Evolutionary conservation across 1,140 invertebrate species (phyloP).

Genomic region (Lasioglossum albipes): DNA sequence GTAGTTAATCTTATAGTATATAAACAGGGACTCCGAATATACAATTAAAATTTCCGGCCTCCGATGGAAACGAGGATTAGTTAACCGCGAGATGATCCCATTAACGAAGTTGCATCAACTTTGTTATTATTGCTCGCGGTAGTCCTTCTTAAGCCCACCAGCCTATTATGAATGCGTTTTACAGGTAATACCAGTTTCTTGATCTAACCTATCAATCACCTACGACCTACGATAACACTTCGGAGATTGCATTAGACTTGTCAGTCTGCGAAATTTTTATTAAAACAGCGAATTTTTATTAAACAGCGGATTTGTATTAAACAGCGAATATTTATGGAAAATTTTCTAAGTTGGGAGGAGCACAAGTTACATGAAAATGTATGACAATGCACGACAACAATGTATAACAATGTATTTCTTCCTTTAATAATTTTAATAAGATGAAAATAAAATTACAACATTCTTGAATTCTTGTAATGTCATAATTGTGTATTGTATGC

Average conservation of each 20-base stretch:
- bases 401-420: too few relatives aligned
- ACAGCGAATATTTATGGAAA: too few relatives aligned
- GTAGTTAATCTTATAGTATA: constrained; percentile 24
- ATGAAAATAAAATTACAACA: too few relatives aligned
- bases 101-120: constrained; percentile 24
- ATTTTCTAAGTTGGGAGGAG: too few relatives aligned
- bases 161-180: background rate
- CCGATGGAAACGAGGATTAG: constrained; percentile 8
- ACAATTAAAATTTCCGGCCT: constrained; percentile 29
- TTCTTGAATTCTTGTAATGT: too few relatives aligned
- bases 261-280: background rate
- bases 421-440: too few relatives aligned
- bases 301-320: background rate
- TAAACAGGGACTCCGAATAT: constrained; percentile 11
- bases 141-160: background rate
- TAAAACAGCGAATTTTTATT: too few relatives aligned
- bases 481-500: too few relatives aligned
- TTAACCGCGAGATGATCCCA: constrained; percentile 14
- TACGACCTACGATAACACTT: too few relatives aligned
- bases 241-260: background rate
- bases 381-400: too few relatives aligned
- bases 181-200: background rate
- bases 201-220: background rate
- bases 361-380: too few relatives aligned
- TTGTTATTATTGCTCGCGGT: constrained; percentile 15